phyloP scores from a whole-genome alignment of 2,113 vertebrate species.

The Fulmarus glacialis region DNA sequence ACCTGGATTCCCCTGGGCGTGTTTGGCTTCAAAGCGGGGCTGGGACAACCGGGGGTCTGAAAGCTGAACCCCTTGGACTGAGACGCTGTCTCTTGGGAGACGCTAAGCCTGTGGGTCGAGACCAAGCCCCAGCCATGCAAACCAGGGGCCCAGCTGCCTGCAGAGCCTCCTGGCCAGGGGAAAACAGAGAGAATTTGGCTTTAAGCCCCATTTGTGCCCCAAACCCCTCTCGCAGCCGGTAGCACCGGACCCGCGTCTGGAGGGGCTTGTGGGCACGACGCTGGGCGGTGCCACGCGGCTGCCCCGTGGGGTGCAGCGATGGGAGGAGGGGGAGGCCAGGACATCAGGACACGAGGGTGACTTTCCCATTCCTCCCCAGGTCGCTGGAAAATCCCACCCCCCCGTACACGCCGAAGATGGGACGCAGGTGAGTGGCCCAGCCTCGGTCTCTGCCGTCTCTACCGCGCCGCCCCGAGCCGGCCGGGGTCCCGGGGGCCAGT shows the following conservation, averaged over 20 bases:
- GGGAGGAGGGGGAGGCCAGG: background rate
- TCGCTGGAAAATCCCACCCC: slow-evolving; percentile 94
- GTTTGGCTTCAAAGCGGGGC: background rate
- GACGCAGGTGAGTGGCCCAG: slow-evolving; percentile 81
- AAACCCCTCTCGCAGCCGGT: background rate
- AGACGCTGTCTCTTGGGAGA: background rate
- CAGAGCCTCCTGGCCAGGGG: background rate
- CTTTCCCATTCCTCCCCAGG: slow-evolving; percentile 68
- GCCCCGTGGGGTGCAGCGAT: accelerated
- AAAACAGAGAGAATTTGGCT: background rate
- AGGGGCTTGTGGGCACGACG: background rate
- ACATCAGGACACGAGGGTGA: background rate
- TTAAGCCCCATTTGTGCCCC: background rate
- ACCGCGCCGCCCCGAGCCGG: background rate
- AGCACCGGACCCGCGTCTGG: accelerated
- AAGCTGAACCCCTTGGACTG: background rate
- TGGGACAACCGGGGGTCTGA: accelerated
- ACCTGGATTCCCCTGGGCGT: accelerated
- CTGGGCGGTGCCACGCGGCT: background rate
- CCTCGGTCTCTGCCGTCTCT: background rate
- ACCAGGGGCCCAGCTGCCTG: background rate
- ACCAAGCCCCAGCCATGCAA: too few relatives aligned
- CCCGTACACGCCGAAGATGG: slow-evolving; percentile 90
- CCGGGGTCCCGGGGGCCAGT: background rate
- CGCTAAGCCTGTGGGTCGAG: background rate